Base-by-base conservation (phyloP, 2,888 invertebrate species). In the Cheilosia pagana region DNA sequence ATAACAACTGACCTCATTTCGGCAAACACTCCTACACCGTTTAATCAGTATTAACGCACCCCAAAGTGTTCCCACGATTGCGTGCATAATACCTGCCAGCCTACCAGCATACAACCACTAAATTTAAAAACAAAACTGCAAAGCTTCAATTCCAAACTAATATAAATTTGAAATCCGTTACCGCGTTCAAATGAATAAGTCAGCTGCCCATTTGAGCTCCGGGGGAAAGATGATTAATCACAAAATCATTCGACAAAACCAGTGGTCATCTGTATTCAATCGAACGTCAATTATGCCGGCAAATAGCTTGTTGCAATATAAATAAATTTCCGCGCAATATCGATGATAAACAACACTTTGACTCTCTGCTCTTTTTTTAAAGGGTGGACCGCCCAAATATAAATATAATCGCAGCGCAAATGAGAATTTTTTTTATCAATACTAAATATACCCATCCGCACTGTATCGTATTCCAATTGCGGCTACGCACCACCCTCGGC, bases 221-320 rank as follows among this genome's bases (percentile, higher is more conserved):
- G 21, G 12, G 21, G 12, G n/a, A 39, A 28, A 39, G 31, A 43
- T 59, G 57, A 83, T 83, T 74, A 59, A 83, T 74, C 45, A 31
- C 52, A 7, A 53, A 65, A 63, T 45, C 63, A 60, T 83, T 70
- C 53, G 52, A 45, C 68, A 48, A 48, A 79, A 74, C 78, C 68
- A 53, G 25, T 52, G 48, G 48, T 78, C 77, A 63, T 78, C 43
- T 74, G 57, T 74, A 55, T 74, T 83, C 79, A 79, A 79, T 83
- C 65, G 63, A 75, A 75, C 65, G 52, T 65, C 70, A 79, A 83
- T 79, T 78, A 70, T 41, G 8, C 48, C 50, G 28, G 39, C 65
- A 57, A 59, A 31, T 39, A 55, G 35, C 35, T 43, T 59, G 31
- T 31, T 21, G 52, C 57, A 41, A 81, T 81, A 76, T 67, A 82